Evolutionary conservation across 2,797 vertebrate species (phyloP).

Genomic region (Neosilurus hyrtlii): DNA sequence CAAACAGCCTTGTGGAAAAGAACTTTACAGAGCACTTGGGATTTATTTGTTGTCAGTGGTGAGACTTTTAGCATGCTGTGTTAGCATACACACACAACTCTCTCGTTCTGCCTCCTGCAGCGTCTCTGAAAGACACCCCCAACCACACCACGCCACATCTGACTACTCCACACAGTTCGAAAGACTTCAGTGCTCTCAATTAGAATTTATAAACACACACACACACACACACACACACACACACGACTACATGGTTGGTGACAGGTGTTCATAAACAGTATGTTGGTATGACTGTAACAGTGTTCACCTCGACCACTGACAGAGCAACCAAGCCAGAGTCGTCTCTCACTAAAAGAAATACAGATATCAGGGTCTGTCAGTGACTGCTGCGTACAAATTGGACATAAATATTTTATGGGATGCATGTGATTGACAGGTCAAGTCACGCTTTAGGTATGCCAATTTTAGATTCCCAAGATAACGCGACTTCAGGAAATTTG

Average conservation of each 20-base stretch:
- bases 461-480: neutral
- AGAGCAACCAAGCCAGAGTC: neutral
- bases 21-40: neutral
- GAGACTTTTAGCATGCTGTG: neutral
- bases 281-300: neutral
- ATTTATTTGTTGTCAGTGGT: neutral
- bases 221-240: neutral
- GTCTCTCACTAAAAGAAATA: neutral
- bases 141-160: neutral
- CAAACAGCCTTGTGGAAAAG: neutral
- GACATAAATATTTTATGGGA: slow-evolving; percentile 33
- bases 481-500: slow-evolving; percentile 7
- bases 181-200: slow-evolving; percentile 2
- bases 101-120: neutral
- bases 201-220: neutral
- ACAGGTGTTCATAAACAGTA: neutral
- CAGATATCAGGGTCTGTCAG: neutral
- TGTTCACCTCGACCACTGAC: neutral
- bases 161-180: neutral
- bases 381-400: slow-evolving; percentile 34
- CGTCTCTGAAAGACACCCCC: neutral
- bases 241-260: neutral
- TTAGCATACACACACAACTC: neutral
- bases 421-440: slow-evolving; percentile 13
- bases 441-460: neutral